Evolutionary conservation across 2,113 vertebrate genomes (phyloP).

Genomic region (Diphyllodes magnificus): DNA sequence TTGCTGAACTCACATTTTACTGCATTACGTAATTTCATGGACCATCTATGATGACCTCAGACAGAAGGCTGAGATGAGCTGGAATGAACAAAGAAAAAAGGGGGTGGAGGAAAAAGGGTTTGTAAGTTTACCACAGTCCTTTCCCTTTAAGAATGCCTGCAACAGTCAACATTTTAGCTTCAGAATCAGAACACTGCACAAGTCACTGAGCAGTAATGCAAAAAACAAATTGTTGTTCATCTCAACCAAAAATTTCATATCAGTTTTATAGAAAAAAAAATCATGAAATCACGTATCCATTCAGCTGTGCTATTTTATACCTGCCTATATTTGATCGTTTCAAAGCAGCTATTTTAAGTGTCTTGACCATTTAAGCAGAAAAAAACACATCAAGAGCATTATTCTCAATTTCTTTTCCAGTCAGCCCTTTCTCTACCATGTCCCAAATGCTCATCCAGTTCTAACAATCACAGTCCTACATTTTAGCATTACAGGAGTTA

Average conservation of each 20-base stretch:
- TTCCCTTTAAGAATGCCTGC: background rate
- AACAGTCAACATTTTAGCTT: background rate
- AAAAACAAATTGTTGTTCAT: background rate
- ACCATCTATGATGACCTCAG: background rate
- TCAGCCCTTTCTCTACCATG: background rate
- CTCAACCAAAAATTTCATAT: background rate
- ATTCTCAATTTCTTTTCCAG: background rate
- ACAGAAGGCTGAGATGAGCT: background rate
- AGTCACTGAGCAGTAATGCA: background rate
- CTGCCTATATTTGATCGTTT: background rate
- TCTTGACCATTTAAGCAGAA: background rate
- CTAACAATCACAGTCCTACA: background rate
- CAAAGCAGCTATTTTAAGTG: background rate
- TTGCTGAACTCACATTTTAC: background rate
- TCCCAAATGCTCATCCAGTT: background rate
- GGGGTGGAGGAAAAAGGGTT: fast-evolving
- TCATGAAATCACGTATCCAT: background rate
- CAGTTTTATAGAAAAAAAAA: background rate
- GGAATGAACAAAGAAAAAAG: background rate
- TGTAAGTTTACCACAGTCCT: background rate
- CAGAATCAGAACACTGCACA: background rate
- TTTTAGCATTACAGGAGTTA: background rate
- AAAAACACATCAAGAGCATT: background rate
- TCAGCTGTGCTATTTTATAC: background rate
- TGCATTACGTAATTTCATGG: background rate